phyloP scores from a whole-genome alignment of 2,113 vertebrate species.

The Ifrita kowaldi region DNA sequence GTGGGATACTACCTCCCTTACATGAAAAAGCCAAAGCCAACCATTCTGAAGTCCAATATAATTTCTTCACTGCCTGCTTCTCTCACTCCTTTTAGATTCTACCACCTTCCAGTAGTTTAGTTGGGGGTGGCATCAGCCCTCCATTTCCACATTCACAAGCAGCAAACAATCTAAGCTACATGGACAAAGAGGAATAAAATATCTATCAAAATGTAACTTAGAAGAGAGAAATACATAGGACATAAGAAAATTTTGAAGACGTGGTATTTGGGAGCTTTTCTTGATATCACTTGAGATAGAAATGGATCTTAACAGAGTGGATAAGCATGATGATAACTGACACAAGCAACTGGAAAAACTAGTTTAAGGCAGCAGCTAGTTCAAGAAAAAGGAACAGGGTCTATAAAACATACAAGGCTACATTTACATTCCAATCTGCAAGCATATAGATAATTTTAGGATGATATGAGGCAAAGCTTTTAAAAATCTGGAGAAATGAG shows the following conservation, averaged over 20 bases:
- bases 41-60: background rate
- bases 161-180: background rate
- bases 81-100: background rate
- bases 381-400: background rate
- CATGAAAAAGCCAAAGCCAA: background rate
- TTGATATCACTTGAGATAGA: background rate
- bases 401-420: background rate
- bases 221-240: background rate
- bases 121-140: background rate
- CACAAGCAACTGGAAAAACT: background rate
- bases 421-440: conserved; percentile 24
- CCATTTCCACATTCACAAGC: background rate
- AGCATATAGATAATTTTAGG: conserved; percentile 38
- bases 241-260: background rate
- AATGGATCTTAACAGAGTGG: background rate
- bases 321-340: background rate
- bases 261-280: background rate
- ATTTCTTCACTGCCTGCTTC: background rate
- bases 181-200: background rate
- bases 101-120: background rate
- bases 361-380: background rate
- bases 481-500: conserved; percentile 51
- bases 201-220: background rate
- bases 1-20: background rate
- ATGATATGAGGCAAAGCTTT: conserved; percentile 45